Evolutionary conservation across 2,888 invertebrate genomes (phyloP).

Genomic region (Drosophila pegasa): DNA sequence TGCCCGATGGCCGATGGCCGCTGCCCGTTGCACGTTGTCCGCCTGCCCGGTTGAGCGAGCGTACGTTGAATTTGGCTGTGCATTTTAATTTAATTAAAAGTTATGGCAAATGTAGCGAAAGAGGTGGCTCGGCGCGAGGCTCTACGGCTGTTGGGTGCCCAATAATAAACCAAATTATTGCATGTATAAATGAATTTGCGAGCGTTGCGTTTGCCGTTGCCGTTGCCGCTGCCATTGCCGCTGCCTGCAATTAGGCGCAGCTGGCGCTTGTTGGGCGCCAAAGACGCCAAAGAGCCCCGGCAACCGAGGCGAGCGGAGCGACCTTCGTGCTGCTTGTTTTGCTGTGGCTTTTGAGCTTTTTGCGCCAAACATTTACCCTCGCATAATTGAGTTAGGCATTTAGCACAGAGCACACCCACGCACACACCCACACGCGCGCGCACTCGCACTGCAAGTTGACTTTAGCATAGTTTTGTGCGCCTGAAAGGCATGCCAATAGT

Average conservation of each 20-base stretch:
- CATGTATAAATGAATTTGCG: slow-evolving; percentile 77
- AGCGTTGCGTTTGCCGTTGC: slow-evolving; percentile 48
- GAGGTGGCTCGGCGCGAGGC: slow-evolving; percentile 20
- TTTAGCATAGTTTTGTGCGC: slow-evolving; percentile 54
- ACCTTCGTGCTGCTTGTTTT: slow-evolving; percentile 57
- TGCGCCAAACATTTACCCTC: slow-evolving; percentile 67
- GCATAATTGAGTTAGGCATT: slow-evolving; percentile 77
- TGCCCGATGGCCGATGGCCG: slow-evolving; percentile 6
- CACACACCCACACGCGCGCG: slow-evolving; percentile 12
- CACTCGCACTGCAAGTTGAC: slow-evolving; percentile 33
- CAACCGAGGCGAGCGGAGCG: neutral
- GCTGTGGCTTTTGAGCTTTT: slow-evolving; percentile 77
- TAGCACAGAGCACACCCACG: slow-evolving; percentile 33
- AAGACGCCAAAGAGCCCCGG: slow-evolving; percentile 3
- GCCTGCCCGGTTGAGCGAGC: too few relatives aligned
- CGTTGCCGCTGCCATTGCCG: slow-evolving; percentile 49
- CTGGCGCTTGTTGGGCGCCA: slow-evolving; percentile 49
- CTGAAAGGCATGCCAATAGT: slow-evolving; percentile 24
- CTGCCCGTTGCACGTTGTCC: slow-evolving; percentile 3
- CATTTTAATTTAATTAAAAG: slow-evolving; percentile 80
- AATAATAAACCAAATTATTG: slow-evolving; percentile 78
- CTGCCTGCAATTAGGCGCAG: slow-evolving; percentile 78
- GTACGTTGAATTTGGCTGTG: slow-evolving; percentile 64
- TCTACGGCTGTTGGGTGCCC: slow-evolving; percentile 44
- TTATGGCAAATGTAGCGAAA: slow-evolving; percentile 70